phyloP scores from a whole-genome alignment of 2,797 vertebrate species.

The Diceros bicornis region DNA sequence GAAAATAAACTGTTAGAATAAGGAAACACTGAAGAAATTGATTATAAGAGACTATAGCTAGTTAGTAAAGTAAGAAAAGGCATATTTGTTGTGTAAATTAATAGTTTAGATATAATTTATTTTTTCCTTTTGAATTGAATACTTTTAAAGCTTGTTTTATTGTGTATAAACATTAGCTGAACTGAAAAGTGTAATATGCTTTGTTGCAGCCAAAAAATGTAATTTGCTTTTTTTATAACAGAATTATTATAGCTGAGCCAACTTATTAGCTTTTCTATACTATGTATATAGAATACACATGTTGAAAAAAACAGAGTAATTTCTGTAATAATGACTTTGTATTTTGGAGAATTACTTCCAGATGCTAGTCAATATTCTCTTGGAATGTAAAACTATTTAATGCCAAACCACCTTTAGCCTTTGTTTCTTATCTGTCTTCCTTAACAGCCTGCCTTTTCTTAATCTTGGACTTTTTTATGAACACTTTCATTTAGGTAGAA shows the following conservation, averaged over 20 bases:
- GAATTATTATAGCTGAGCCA: slow-evolving; percentile 61
- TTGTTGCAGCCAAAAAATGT: slow-evolving; percentile 77
- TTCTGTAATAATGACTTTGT: slow-evolving; percentile 80
- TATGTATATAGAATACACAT: slow-evolving; percentile 76
- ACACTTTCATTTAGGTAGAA: slow-evolving; percentile 8
- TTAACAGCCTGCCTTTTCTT: slow-evolving; percentile 66
- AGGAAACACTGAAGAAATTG: slow-evolving; percentile 64
- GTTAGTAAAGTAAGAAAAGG: slow-evolving; percentile 68
- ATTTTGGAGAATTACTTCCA: slow-evolving; percentile 79
- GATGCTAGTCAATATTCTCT: slow-evolving; percentile 76
- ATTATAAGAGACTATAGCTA: slow-evolving; percentile 55
- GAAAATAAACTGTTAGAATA: slow-evolving; percentile 72
- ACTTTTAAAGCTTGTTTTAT: slow-evolving; percentile 78
- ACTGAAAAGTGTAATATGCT: slow-evolving; percentile 68
- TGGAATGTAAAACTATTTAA: slow-evolving; percentile 80
- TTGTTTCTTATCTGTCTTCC: slow-evolving; percentile 71
- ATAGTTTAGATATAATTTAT: slow-evolving; percentile 74
- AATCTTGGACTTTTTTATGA: slow-evolving; percentile 63
- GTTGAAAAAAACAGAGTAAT: slow-evolving; percentile 60
- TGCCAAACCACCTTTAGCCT: slow-evolving; percentile 77
- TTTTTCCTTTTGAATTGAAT: slow-evolving; percentile 69
- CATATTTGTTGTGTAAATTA: slow-evolving; percentile 73
- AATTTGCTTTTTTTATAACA: slow-evolving; percentile 78
- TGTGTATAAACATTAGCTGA: slow-evolving; percentile 71
- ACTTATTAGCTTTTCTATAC: slow-evolving; percentile 77